Percentiles rank a stretch among this genome's conserved stretches.
phyloP scores from a whole-genome alignment of 2,888 invertebrate genomes.

The Vannuccia rotundouncinata region DNA sequence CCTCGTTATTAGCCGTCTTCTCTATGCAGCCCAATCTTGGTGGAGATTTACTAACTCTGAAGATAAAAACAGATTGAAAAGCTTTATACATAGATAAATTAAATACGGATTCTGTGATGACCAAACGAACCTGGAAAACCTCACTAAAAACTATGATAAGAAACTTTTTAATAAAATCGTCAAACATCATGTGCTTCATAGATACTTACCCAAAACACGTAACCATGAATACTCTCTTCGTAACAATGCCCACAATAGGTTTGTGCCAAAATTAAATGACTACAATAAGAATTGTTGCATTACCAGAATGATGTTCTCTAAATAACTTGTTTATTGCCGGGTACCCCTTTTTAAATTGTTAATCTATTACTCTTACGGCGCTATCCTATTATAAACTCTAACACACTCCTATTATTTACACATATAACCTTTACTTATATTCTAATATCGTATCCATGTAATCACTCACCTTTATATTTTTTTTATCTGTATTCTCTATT shows the following conservation, averaged over 20 bases:
- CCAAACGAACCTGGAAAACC: no score
- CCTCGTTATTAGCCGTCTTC: no score
- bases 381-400: background rate
- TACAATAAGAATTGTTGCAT: slow-evolving; percentile 19
- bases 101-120: no score
- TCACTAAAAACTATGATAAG: no score
- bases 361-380: background rate
- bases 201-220: slow-evolving; percentile 22
- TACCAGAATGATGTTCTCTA: slow-evolving; percentile 1
- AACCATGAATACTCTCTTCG: slow-evolving; percentile 9
- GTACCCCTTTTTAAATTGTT: background rate
- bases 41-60: no score
- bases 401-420: background rate
- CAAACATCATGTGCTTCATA: slow-evolving; percentile 22
- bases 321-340: background rate
- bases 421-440: background rate
- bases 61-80: no score
- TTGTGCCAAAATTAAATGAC: slow-evolving; percentile 23
- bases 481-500: background rate
- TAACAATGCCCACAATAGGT: slow-evolving; percentile 17
- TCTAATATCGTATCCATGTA: background rate
- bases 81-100: no score
- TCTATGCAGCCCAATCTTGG: no score
- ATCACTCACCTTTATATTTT: background rate
- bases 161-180: slow-evolving; percentile 12